Conservation (phyloP, 2,113 vertebrate species). For the Aspiorhynchus laticeps region DNA sequence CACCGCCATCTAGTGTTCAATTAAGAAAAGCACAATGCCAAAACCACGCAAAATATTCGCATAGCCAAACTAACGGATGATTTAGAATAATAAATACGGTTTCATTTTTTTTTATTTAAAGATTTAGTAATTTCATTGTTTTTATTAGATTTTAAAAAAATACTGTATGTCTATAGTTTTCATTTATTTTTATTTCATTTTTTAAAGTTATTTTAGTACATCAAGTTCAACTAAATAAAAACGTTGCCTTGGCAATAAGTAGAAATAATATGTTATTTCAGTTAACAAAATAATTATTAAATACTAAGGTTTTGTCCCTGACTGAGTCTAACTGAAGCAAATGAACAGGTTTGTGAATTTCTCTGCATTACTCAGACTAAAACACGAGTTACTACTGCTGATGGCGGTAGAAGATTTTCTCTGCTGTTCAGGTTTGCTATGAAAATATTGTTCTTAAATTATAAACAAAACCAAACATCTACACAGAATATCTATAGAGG, state of each 20-base stretch:
- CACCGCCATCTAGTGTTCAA: slow-evolving; percentile 59
- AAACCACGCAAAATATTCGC: not conserved
- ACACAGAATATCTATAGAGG: not conserved
- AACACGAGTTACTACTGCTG: not conserved
- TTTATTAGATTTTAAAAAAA: not conserved
- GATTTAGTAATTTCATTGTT: not conserved
- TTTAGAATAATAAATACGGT: not conserved
- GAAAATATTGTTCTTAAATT: not conserved
- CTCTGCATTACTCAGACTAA: not conserved
- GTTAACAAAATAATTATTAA: not conserved
- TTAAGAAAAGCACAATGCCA: slow-evolving; percentile 49
- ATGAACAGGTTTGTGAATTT: not conserved
- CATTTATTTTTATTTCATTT: not conserved
- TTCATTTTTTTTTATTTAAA: not conserved
- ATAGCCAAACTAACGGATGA: not conserved
- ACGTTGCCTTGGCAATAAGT: not conserved
- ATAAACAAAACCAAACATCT: not conserved
- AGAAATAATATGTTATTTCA: not conserved
- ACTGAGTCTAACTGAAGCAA: not conserved
- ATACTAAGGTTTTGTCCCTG: not conserved
- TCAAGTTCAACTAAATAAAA: not conserved
- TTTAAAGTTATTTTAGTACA: not conserved
- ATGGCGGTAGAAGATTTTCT: not conserved
- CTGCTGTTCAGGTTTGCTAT: not conserved
- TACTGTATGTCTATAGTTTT: not conserved